phyloP scores from a whole-genome alignment of 2,888 invertebrate species.

The Eupsilia transversa region DNA sequence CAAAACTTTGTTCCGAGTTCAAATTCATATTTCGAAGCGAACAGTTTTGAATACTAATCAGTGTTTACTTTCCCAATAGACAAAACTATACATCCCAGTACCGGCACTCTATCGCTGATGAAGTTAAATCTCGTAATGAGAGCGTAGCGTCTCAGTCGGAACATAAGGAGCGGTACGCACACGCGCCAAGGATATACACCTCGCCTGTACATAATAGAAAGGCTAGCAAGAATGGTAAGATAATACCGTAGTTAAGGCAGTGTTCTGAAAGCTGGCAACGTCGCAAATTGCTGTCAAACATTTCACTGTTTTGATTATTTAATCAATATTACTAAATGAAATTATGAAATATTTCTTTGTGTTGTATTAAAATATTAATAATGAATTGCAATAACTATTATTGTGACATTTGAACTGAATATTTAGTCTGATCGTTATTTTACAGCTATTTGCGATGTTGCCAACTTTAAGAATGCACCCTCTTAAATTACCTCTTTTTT shows the following conservation, averaged over 20 bases:
- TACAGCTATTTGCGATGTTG: not conserved
- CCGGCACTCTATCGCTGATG: conserved; percentile 87
- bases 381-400: not conserved
- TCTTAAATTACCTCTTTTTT: not conserved
- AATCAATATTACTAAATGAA: no score
- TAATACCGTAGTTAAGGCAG: not conserved
- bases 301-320: no score
- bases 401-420: not conserved
- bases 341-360: no score
- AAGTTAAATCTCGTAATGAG: conserved; percentile 86
- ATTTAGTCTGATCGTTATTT: no score
- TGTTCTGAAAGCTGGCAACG: not conserved
- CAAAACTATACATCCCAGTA: conserved; percentile 86
- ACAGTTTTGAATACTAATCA: conserved; percentile 44
- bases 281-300: not conserved
- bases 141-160: conserved; percentile 84
- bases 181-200: conserved; percentile 86
- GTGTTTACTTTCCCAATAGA: conserved; percentile 66
- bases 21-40: conserved; percentile 36
- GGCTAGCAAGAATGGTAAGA: conserved; percentile 83
- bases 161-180: conserved; percentile 85
- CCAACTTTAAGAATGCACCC: not conserved
- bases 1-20: conserved; percentile 26
- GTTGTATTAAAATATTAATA: no score
- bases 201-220: conserved; percentile 87